Base-by-base conservation (phyloP, 2,888 invertebrate genomes). In the Dicyrtoma fusca region DNA sequence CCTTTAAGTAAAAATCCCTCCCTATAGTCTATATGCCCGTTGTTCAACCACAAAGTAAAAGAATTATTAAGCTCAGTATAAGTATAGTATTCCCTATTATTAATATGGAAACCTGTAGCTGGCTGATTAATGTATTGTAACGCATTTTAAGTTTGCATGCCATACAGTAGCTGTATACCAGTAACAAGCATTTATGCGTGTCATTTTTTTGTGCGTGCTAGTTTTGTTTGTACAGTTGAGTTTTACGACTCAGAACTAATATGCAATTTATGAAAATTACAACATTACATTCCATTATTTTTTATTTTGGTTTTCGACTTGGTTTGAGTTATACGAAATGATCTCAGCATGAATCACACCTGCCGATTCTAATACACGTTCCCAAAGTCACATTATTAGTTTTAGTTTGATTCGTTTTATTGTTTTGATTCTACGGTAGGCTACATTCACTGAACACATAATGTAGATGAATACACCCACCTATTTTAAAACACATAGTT, bases 11-110 rank as follows among this genome's bases (percentile, higher is more conserved):
- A 34, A 17, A 69, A 44, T 61, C n/a, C 26, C 14, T 61, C 45
- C 63, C 25, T 55, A 17, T 63, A 17, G 53, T 53, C 21, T 21
- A 53, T 17, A 14, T 13, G 49, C 49, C 49, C 21, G 19, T 53
- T 53, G 17, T 53, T 53, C 4, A 10, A 53, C 53, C 53, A 17
- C 17, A n/a, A 53, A 59, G 25, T 25, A 49, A 49, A 4, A 49
- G 3, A 19, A 8, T 34, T 34, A 8, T 34, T 34, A 34, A 34
- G 34, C 34, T 34, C 34, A 34, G 19, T 44, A 13, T 51, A 47
- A 34, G 19, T 44, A 13, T 51, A 47, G 19, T 51, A 23, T 66
- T 72, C 66, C 47, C 34, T 34, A 17, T 65, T 64, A n/a, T 44
- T 69, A 13, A 57, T 17, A 47, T 69, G 44, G 17, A 23, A 44